phyloP scores from a whole-genome alignment of 2,888 invertebrate species.

The Andricus quercusramuli region DNA sequence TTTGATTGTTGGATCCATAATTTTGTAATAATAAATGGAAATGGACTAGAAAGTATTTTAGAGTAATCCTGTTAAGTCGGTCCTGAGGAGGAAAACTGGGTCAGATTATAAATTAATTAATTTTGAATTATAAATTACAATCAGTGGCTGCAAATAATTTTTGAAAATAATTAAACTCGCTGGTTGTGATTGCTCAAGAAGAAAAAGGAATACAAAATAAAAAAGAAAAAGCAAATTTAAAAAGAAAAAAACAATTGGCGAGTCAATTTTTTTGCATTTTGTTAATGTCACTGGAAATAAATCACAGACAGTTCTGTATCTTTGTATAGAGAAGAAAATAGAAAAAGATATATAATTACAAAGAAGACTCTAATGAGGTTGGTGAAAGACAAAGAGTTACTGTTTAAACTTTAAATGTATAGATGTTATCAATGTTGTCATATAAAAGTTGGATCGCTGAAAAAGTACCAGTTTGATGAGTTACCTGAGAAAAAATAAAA shows the following conservation, averaged over 20 bases:
- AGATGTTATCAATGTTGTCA: slow-evolving; percentile 39
- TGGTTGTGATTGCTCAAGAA: slow-evolving; percentile 30
- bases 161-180: slow-evolving; percentile 8
- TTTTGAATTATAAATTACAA: not conserved
- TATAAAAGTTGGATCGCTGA: slow-evolving; percentile 30
- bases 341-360: slow-evolving; percentile 17
- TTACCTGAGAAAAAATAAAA: not conserved
- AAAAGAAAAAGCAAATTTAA: not conserved
- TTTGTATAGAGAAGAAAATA: slow-evolving; percentile 25
- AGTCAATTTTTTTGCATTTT: not conserved
- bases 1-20: slow-evolving; percentile 21
- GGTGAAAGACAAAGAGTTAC: slow-evolving; percentile 18
- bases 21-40: slow-evolving; percentile 37
- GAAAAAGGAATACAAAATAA: not conserved
- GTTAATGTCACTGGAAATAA: not conserved
- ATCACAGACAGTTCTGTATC: slow-evolving; percentile 22
- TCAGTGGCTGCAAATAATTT: not conserved
- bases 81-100: slow-evolving; percentile 12
- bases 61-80: slow-evolving; percentile 18
- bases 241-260: not conserved
- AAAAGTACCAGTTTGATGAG: slow-evolving; percentile 17
- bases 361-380: slow-evolving; percentile 26
- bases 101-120: slow-evolving; percentile 6
- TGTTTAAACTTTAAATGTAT: slow-evolving; percentile 29
- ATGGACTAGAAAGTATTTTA: slow-evolving; percentile 30